Evolutionary conservation across 2,113 vertebrate genomes (phyloP).

Genomic region (Trematocara stigmaticum): DNA sequence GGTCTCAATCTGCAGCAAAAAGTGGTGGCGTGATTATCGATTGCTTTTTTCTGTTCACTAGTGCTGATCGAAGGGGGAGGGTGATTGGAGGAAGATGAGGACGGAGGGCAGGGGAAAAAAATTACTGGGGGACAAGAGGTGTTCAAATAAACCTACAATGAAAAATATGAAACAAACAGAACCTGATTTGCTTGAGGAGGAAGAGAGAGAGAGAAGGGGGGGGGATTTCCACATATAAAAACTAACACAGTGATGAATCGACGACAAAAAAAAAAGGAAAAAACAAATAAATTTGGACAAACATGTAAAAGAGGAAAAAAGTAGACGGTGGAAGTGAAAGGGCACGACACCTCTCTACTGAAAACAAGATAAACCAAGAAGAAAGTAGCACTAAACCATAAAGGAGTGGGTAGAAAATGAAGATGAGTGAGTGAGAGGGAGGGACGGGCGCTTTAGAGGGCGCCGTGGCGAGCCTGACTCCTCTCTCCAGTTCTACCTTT

Average conservation of each 20-base stretch:
- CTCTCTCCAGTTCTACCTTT: slow-evolving; percentile 82
- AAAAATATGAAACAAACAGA: slow-evolving; percentile 10
- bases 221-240: slow-evolving; percentile 1
- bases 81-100: slow-evolving; percentile 47
- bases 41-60: slow-evolving; percentile 59
- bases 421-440: slow-evolving; percentile 46
- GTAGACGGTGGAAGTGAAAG: slow-evolving; percentile 31
- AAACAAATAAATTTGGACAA: slow-evolving; percentile 16
- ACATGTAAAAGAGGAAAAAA: slow-evolving; percentile 16
- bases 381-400: slow-evolving; percentile 25
- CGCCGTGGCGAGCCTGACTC: slow-evolving; percentile 52
- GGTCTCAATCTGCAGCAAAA: slow-evolving; percentile 55
- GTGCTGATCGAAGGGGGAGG: slow-evolving; percentile 43
- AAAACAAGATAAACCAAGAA: slow-evolving; percentile 4
- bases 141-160: slow-evolving; percentile 24
- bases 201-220: neutral
- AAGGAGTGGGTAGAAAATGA: slow-evolving; percentile 29
- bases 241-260: neutral
- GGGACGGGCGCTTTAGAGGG: slow-evolving; percentile 41
- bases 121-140: slow-evolving; percentile 1
- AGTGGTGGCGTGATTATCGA: slow-evolving; percentile 58
- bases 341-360: slow-evolving; percentile 16
- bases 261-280: neutral
- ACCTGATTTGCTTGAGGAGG: slow-evolving; percentile 30
- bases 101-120: neutral